Conservation (phyloP, 2,888 invertebrate genomes). For the Pedicia rivosa region DNA sequence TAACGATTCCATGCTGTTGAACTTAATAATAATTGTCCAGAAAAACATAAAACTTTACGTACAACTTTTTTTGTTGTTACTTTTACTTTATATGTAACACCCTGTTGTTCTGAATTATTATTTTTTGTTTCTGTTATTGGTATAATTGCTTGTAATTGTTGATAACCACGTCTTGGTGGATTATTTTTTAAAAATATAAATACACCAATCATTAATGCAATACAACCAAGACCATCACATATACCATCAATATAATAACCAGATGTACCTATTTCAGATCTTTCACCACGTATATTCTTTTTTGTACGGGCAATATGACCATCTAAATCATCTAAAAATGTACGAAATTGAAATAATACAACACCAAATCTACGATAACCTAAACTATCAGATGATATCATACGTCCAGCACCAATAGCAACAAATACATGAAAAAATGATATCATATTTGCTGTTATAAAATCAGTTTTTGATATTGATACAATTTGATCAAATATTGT, state of each 20-base stretch:
- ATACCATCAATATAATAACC: conserved; percentile 74
- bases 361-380: conserved; percentile 56
- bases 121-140: conserved; percentile 32
- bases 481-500: conserved; percentile 50
- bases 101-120: conserved; percentile 35
- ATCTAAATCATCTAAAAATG: conserved; percentile 72
- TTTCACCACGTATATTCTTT: conserved; percentile 57
- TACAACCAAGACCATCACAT: conserved; percentile 62
- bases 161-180: conserved; percentile 56
- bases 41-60: conserved; percentile 46
- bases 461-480: conserved; percentile 40
- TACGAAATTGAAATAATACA: conserved; percentile 60
- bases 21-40: conserved; percentile 54
- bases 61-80: conserved; percentile 48
- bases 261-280: conserved; percentile 61
- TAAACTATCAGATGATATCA: conserved; percentile 55
- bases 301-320: conserved; percentile 70
- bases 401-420: conserved; percentile 56
- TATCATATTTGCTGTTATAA: conserved; percentile 71
- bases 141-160: conserved; percentile 42
- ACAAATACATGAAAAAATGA: conserved; percentile 64
- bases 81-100: conserved; percentile 48
- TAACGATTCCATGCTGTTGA: conserved; percentile 74
- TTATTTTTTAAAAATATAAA: conserved; percentile 52
- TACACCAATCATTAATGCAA: conserved; percentile 53